Conservation (phyloP, 1,140 invertebrate species). For the Drosophila virilis region DNA sequence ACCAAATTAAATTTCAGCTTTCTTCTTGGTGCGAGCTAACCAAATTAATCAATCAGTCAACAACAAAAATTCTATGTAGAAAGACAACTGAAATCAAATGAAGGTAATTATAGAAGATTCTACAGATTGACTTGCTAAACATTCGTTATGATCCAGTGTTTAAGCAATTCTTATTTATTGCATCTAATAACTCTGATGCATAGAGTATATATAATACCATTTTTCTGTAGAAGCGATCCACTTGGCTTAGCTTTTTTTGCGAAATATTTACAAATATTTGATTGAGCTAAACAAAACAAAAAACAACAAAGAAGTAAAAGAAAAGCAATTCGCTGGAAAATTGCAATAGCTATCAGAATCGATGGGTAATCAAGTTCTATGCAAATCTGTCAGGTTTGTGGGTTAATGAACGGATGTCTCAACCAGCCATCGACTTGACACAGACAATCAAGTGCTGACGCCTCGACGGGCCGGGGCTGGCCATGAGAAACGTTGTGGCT, state of each 20-base stretch:
- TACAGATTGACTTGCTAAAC: too few relatives aligned
- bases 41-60: too few relatives aligned
- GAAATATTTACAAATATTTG: not conserved
- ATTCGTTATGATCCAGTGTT: too few relatives aligned
- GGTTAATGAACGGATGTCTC: slow-evolving; percentile 71
- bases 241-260: not conserved
- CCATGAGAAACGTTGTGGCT: slow-evolving; percentile 42
- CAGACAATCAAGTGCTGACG: slow-evolving; percentile 31
- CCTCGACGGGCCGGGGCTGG: slow-evolving; percentile 22
- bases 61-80: too few relatives aligned
- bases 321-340: slow-evolving; percentile 18
- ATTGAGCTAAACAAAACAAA: not conserved
- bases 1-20: too few relatives aligned
- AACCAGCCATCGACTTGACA: slow-evolving; percentile 42
- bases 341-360: slow-evolving; percentile 34
- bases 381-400: slow-evolving; percentile 51
- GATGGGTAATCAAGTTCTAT: slow-evolving; percentile 56
- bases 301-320: not conserved
- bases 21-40: too few relatives aligned
- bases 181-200: not conserved
- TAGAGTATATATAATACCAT: not conserved
- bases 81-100: too few relatives aligned
- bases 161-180: too few relatives aligned
- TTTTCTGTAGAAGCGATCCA: not conserved
- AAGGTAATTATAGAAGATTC: too few relatives aligned